These are phyloP conservation scores for Tetrax tetrax DNA, from an alignment of 2,113 vertebrate genomes.

Conservation along the genomic window DNA sequence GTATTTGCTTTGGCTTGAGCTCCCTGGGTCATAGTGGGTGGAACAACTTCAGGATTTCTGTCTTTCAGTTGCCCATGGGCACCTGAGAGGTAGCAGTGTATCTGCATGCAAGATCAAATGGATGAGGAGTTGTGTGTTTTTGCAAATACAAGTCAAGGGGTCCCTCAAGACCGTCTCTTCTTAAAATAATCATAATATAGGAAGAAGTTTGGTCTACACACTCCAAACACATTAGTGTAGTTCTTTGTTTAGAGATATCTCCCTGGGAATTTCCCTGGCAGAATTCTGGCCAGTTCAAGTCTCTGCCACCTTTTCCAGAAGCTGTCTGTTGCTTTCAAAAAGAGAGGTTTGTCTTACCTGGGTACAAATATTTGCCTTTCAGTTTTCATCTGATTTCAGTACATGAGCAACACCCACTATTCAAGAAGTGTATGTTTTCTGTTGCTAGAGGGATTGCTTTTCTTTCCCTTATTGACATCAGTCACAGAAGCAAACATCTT, in stretches of 20 bases:
- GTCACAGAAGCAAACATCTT: not conserved
- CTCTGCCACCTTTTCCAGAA: not conserved
- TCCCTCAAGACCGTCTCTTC: not conserved
- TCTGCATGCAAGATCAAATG: not conserved
- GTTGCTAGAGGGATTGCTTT: not conserved
- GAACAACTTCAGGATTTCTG: not conserved
- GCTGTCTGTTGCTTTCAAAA: not conserved
- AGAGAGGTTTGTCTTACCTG: not conserved
- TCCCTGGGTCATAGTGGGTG: not conserved
- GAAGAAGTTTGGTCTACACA: not conserved
- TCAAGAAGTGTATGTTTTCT: not conserved
- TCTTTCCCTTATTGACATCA: not conserved
- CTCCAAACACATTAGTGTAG: not conserved
- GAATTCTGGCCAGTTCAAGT: not conserved
- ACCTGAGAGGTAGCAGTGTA: not conserved
- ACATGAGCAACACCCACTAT: not conserved
- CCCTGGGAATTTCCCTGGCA: not conserved
- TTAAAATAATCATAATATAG: not conserved
- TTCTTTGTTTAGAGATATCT: not conserved
- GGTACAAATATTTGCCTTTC: constrained; percentile 18
- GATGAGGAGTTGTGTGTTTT: not conserved
- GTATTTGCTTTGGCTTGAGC: not conserved
- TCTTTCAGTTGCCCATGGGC: not conserved
- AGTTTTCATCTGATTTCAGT: not conserved
- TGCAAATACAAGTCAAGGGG: not conserved